These are phyloP conservation scores for Choreutis nemorana DNA, from an alignment of 2,888 invertebrate genomes.

Conservation along the genomic window DNA sequence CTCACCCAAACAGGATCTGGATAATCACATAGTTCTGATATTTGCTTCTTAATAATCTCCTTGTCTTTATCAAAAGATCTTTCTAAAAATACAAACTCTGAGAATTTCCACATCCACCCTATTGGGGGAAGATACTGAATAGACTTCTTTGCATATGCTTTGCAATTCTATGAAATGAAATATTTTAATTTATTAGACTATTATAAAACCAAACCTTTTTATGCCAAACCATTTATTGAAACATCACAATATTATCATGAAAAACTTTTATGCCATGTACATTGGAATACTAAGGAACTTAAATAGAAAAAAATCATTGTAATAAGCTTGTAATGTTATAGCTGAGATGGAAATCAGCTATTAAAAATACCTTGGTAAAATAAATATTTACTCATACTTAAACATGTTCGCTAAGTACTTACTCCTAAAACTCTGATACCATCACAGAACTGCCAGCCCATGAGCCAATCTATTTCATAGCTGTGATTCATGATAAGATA, in stretches of 20 bases:
- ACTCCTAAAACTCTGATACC: constrained; percentile 82
- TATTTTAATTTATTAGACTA: constrained; percentile 1
- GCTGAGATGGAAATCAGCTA: too few relatives aligned
- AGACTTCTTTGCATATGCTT: constrained; percentile 93
- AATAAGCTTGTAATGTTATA: too few relatives aligned
- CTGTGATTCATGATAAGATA: constrained; percentile 93
- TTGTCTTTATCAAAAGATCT: constrained; percentile 92
- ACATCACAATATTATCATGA: too few relatives aligned
- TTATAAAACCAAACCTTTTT: too few relatives aligned
- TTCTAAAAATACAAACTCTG: constrained; percentile 93
- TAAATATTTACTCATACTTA: too few relatives aligned
- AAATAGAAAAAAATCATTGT: too few relatives aligned
- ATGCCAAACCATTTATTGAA: too few relatives aligned
- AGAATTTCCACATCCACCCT: constrained; percentile 97
- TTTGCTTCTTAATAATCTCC: constrained; percentile 79
- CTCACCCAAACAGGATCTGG: constrained; percentile 90
- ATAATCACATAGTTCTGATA: constrained; percentile 84
- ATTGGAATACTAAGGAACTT: too few relatives aligned
- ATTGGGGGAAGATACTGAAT: constrained; percentile 90
- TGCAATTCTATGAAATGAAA: constrained; percentile 77
- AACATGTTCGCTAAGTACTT: constrained; percentile 30
- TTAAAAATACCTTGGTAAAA: too few relatives aligned
- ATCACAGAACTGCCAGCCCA: constrained; percentile 92
- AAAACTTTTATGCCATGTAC: too few relatives aligned
- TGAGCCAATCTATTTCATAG: constrained; percentile 95